Evolutionary conservation across 2,888 invertebrate species (phyloP), one percentile per base, ranked within the genome.

Genomic region (Oscheius sp.): DNA sequence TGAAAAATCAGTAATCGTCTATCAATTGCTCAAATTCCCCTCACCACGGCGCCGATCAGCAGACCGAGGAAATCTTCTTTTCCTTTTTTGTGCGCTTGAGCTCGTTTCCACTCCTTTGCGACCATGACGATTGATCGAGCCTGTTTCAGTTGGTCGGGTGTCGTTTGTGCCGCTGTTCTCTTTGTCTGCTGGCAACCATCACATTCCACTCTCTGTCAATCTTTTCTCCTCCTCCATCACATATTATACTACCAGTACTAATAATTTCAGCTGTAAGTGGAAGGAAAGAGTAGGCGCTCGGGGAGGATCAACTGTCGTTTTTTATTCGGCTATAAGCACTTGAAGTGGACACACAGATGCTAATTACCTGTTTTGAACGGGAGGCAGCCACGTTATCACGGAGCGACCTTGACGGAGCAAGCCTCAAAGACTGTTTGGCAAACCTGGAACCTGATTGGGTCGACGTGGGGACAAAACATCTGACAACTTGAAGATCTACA

Each of bases 81-180:
- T 35, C 35, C 35, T 35, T 58, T 58, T 58, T 58, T 23, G 58
- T 61, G 45, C 61, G 61, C n/a, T 41, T 29, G 61, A 61, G 61
- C 61, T 61, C 61, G 61, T 61, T 61, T 49, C 41, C 61, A 43
- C 61, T 61, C 61, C 61, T 61, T n/a, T 23, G 23, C 43, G 61
- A 43, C 61, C 35, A 58, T 58, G 61, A n/a, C 61, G 61, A 61
- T 61, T 61, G 61, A 61, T 61, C 61, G 61, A 61, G 43, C 43
- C 59, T 61, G 43, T 43, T 41, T 45, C 61, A 35, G 61, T 45
- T 61, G 43, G 13, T 55, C 21, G 55, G 55, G 18, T 16, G 53
- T 7, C 23, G 23, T 23, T 13, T 21, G 25, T 55, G 55, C 21
- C 25, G 18, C 25, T 55, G 12, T 55, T 55, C 23, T 55, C 49